phyloP scores from a whole-genome alignment of 2,797 vertebrate species.

The Pampus argenteus region DNA sequence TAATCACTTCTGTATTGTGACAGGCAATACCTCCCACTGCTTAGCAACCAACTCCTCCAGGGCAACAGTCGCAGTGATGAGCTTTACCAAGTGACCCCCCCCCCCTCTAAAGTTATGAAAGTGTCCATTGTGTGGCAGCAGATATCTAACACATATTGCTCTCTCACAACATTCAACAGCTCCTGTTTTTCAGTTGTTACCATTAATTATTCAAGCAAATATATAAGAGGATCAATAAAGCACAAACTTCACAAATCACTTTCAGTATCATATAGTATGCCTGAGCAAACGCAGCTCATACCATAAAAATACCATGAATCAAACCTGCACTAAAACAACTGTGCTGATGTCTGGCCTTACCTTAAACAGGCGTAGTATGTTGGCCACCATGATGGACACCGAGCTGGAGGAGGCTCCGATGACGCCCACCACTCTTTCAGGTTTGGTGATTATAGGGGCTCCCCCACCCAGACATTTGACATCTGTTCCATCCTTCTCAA shows the following conservation, averaged over 20 bases:
- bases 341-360: constrained; percentile 75
- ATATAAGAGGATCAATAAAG: constrained; percentile 41
- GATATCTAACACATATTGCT: constrained; percentile 44
- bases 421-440: constrained; percentile 95
- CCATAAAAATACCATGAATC: background rate
- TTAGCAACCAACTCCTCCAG: constrained; percentile 73
- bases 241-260: constrained; percentile 28
- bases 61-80: constrained; percentile 59
- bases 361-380: constrained; percentile 98
- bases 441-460: constrained; percentile 96
- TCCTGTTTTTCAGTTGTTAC: constrained; percentile 18
- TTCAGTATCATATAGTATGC: constrained; percentile 17
- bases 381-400: constrained; percentile 99
- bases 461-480: constrained; percentile 95
- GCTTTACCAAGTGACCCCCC: constrained; percentile 59
- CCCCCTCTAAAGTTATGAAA: constrained; percentile 61
- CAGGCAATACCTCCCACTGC: constrained; percentile 65
- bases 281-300: background rate
- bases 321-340: background rate
- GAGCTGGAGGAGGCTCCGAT: constrained; percentile 98
- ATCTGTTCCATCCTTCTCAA: constrained; percentile 96
- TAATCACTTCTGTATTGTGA: constrained; percentile 68
- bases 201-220: constrained; percentile 66
- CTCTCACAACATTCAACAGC: constrained; percentile 30
- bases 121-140: constrained; percentile 61